Evolutionary conservation across 2,888 invertebrate genomes (phyloP).

Genomic region (Drosophila seclusa): DNA sequence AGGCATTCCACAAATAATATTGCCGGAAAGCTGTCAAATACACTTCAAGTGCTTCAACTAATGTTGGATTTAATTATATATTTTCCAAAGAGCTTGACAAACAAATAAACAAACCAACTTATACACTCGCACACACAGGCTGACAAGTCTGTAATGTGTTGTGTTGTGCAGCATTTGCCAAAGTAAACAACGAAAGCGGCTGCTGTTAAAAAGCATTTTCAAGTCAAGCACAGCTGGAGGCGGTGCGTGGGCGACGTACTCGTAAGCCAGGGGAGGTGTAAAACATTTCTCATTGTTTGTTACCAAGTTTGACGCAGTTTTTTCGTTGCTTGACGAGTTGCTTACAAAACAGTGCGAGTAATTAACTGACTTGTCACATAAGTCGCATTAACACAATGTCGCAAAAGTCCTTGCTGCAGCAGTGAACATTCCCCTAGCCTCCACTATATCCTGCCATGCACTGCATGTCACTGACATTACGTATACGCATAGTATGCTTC

Average conservation of each 20-base stretch:
- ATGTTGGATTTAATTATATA: constrained; percentile 73
- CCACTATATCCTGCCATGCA: constrained; percentile 3
- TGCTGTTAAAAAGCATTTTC: constrained; percentile 70
- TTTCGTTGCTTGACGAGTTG: constrained; percentile 31
- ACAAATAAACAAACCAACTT: constrained; percentile 54
- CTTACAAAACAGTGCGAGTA: constrained; percentile 63
- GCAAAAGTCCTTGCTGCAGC: constrained; percentile 64
- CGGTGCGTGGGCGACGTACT: background rate
- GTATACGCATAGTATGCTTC: constrained; percentile 50
- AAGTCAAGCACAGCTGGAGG: constrained; percentile 63
- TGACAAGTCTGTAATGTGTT: constrained; percentile 15
- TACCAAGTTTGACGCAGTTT: constrained; percentile 59
- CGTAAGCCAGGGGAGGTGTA: background rate
- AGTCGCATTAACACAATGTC: constrained; percentile 81
- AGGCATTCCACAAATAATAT: constrained; percentile 62
- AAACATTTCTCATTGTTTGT: constrained; percentile 49
- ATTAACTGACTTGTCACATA: constrained; percentile 80
- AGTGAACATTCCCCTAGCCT: background rate
- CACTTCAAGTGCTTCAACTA: constrained; percentile 61
- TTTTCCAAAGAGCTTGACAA: constrained; percentile 49
- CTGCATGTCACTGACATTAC: constrained; percentile 65
- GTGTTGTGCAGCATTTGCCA: constrained; percentile 58
- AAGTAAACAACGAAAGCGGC: constrained; percentile 62
- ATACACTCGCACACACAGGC: constrained; percentile 6
- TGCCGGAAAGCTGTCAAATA: constrained; percentile 54